Conservation (phyloP, 2,888 invertebrate species). For the Cynaeus angustus region DNA sequence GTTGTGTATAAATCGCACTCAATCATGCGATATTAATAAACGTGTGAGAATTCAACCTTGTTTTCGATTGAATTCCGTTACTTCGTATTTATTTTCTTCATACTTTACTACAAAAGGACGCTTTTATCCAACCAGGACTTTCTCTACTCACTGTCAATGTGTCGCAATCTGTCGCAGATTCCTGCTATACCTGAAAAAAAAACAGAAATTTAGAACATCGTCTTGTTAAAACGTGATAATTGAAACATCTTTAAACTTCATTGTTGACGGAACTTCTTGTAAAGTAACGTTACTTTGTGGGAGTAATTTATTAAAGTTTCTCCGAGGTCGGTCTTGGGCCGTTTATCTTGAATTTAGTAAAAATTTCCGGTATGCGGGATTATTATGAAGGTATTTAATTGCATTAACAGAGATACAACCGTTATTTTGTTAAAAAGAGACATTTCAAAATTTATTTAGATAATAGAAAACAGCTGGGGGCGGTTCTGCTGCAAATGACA, state of each 20-base stretch:
- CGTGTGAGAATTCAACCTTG: constrained; percentile 64
- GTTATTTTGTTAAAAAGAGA: constrained; percentile 1
- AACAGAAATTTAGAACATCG: neutral
- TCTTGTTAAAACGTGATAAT: no score
- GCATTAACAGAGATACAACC: constrained; percentile 25
- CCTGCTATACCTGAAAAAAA: constrained; percentile 32
- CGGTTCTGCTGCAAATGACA: no score
- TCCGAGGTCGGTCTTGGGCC: constrained; percentile 14
- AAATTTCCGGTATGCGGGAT: constrained; percentile 29
- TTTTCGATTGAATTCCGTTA: constrained; percentile 61
- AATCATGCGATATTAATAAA: constrained; percentile 64
- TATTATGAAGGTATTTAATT: constrained; percentile 19
- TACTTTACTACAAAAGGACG: constrained; percentile 19
- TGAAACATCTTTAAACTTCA: no score
- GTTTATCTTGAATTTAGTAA: constrained; percentile 16
- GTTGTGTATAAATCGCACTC: constrained; percentile 59
- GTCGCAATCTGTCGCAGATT: neutral
- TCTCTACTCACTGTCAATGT: constrained; percentile 22
- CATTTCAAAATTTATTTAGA: no score
- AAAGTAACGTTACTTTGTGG: constrained; percentile 12
- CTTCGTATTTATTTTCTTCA: constrained; percentile 55
- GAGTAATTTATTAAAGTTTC: constrained; percentile 11
- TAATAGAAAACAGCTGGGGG: no score
- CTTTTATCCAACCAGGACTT: constrained; percentile 10
- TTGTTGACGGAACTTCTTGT: no score